Evolutionary conservation across 2,797 vertebrate species (phyloP).

Genomic region (Phoeniculus purpureus): DNA sequence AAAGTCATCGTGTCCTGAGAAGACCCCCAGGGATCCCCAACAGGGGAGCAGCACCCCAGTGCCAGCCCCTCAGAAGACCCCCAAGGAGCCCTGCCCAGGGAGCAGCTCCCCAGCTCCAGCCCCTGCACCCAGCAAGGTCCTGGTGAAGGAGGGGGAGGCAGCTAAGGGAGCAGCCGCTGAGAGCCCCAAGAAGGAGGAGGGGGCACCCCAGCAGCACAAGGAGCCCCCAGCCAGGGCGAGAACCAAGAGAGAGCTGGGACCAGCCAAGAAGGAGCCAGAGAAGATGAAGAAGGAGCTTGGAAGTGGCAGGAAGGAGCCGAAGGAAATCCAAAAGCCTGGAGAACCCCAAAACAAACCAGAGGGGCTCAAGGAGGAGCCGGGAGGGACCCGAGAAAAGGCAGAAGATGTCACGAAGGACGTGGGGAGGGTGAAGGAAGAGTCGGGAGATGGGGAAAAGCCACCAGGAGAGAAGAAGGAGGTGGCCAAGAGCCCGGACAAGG

Average conservation of each 20-base stretch:
- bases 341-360: not conserved
- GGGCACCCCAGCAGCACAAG: not conserved
- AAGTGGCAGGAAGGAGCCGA: not conserved
- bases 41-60: rapidly evolving
- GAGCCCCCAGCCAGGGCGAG: not conserved
- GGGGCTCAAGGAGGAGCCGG: not conserved
- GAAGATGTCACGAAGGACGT: not conserved
- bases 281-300: not conserved
- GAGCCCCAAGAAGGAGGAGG: constrained; percentile 7
- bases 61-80: not conserved
- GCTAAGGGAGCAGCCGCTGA: not conserved
- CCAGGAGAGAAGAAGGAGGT: not conserved
- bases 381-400: not conserved
- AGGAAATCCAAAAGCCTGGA: not conserved
- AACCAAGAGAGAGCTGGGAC: not conserved
- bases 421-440: not conserved
- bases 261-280: not conserved
- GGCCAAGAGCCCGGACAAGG: not conserved
- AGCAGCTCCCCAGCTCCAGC: not conserved
- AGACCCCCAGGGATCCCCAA: not conserved
- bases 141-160: rapidly evolving
- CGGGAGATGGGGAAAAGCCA: not conserved
- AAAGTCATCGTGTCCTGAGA: not conserved
- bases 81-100: not conserved
- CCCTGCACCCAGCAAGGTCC: not conserved